A percentile compares a stretch with the other conserved stretches of the same genome.
phyloP scores from a whole-genome alignment of 2,113 vertebrate species.

The Oreochromis spilurus region DNA sequence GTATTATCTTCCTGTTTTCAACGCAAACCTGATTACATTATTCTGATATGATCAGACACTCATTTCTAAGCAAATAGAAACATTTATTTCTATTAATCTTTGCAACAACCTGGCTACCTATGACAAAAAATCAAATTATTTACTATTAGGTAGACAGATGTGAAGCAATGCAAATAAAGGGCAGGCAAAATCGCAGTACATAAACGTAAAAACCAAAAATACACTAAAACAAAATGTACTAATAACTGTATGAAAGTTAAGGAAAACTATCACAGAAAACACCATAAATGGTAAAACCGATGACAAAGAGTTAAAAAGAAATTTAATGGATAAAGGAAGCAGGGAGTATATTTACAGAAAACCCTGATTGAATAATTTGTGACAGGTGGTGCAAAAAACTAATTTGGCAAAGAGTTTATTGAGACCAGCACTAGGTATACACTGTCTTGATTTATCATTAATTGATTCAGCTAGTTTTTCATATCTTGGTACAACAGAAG shows the following conservation, averaged over 20 bases:
- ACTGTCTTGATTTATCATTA: neutral
- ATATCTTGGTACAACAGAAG: neutral
- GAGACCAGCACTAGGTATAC: neutral
- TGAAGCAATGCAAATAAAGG: neutral
- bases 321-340: neutral
- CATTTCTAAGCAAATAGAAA: neutral
- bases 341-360: neutral
- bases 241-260: rapidly evolving
- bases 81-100: neutral
- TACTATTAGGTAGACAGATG: neutral
- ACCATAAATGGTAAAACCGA: neutral
- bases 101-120: neutral
- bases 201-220: neutral
- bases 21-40: neutral
- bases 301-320: neutral
- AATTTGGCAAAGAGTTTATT: neutral
- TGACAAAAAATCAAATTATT: neutral
- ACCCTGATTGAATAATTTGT: neutral
- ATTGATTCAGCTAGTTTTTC: neutral
- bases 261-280: neutral
- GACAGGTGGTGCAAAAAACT: rapidly evolving
- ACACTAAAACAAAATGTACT: neutral
- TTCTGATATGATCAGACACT: neutral
- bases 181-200: neutral
- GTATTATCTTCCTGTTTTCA: neutral